Evolutionary conservation across 1,140 invertebrate species (phyloP).

Genomic region (Drosophila azteca): DNA sequence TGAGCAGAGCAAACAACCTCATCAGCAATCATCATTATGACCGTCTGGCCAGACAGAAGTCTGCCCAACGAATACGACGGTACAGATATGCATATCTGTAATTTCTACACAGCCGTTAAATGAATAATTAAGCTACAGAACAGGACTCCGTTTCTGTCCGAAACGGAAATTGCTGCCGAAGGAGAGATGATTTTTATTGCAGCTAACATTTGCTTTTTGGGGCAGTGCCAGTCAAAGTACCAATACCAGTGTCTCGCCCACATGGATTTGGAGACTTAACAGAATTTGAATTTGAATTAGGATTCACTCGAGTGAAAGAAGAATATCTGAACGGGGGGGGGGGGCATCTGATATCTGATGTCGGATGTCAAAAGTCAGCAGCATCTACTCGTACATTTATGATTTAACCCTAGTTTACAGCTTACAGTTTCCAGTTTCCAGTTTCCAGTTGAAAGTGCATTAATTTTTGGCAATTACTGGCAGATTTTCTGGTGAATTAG

Average conservation of each 20-base stretch:
- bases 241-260: neutral
- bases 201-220: conserved; percentile 10
- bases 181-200: neutral
- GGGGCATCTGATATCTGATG: too few species aligned
- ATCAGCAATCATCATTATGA: conserved; percentile 20
- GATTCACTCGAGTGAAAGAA: conserved; percentile 6
- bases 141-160: conserved; percentile 10
- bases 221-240: too few species aligned
- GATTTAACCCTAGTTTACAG: neutral
- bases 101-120: conserved; percentile 53
- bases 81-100: conserved; percentile 7
- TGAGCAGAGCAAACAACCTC: conserved; percentile 12
- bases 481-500: conserved; percentile 3
- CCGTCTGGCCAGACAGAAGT: neutral
- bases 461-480: conserved; percentile 3
- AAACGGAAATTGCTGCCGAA: conserved; percentile 21
- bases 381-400: conserved; percentile 2
- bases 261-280: conserved; percentile 13
- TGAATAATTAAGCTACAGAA: conserved; percentile 53
- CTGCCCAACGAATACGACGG: neutral
- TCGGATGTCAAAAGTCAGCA: neutral
- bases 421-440: too few species aligned
- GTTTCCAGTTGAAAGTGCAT: neutral
- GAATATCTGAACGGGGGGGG: too few species aligned
- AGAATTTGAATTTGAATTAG: conserved; percentile 24